Percentiles rank a stretch among this genome's conserved stretches.
These are phyloP conservation scores for Drosophila sturtevanti DNA, from an alignment of 1,140 invertebrate species.

Conservation along the genomic window DNA sequence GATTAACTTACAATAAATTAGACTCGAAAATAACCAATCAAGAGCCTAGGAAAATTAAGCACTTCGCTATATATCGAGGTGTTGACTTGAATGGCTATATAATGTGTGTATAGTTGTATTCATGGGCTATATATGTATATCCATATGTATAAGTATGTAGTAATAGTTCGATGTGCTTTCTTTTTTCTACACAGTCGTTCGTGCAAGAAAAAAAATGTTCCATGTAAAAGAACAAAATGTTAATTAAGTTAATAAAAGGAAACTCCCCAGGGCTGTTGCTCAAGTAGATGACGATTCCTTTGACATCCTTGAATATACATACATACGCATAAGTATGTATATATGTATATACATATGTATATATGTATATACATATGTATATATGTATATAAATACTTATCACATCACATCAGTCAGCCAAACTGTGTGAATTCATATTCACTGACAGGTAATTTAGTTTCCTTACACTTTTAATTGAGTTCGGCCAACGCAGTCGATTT, in stretches of 20 bases:
- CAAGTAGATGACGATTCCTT: slow-evolving; percentile 6
- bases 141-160: not conserved
- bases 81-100: too few relatives aligned
- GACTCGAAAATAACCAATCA: too few relatives aligned
- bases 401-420: slow-evolving; percentile 7
- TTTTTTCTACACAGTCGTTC: not conserved
- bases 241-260: slow-evolving; percentile 3
- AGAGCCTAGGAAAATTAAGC: too few relatives aligned
- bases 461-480: slow-evolving; percentile 52
- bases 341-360: not conserved
- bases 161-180: too few relatives aligned
- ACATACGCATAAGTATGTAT: not conserved
- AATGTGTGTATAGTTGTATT: too few relatives aligned
- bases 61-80: too few relatives aligned
- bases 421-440: slow-evolving; percentile 47
- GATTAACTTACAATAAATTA: too few relatives aligned
- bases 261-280: slow-evolving; percentile 4
- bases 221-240: not conserved
- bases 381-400: not conserved
- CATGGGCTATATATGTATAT: not conserved
- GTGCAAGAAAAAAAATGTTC: not conserved
- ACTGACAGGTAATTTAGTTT: slow-evolving; percentile 55
- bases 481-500: slow-evolving; percentile 24
- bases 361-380: not conserved
- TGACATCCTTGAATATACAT: not conserved